A percentile compares a stretch with the other conserved stretches of the same genome.
These are phyloP conservation scores for Tetranychus cinnabarinus DNA, from an alignment of 1,140 invertebrate genomes.

Conservation along the genomic window DNA sequence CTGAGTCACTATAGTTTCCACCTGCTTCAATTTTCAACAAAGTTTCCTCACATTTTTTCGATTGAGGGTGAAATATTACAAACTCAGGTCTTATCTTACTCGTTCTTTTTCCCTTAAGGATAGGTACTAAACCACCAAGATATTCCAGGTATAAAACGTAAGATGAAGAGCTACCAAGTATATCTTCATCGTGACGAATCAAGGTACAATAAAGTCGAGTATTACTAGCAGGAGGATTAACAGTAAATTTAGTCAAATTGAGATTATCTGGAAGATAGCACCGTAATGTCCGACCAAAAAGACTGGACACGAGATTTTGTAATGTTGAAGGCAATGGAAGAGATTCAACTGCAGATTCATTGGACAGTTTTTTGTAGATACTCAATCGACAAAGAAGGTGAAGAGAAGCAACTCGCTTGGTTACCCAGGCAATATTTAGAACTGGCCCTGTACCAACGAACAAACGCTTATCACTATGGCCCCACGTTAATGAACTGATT, in stretches of 20 bases:
- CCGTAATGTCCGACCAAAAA: conserved; percentile 90
- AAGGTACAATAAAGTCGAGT: conserved; percentile 82
- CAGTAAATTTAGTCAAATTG: conserved; percentile 72
- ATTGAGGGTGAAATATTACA: conserved; percentile 87
- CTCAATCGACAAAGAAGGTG: conserved; percentile 59
- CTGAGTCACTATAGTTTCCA: not conserved
- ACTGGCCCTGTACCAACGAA: conserved; percentile 66
- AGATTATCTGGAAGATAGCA: conserved; percentile 75
- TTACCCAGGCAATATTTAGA: conserved; percentile 69
- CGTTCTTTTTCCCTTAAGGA: conserved; percentile 79
- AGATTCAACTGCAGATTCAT: conserved; percentile 29
- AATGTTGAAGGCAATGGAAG: conserved; percentile 64
- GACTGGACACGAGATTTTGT: conserved; percentile 51
- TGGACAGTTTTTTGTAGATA: conserved; percentile 31
- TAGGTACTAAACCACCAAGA: conserved; percentile 76
- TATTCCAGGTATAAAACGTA: conserved; percentile 93
- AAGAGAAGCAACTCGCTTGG: conserved; percentile 46
- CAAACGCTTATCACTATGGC: conserved; percentile 78
- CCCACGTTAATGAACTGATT: conserved; percentile 84
- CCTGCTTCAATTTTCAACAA: conserved; percentile 14
- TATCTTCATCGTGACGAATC: conserved; percentile 58
- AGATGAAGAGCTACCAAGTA: conserved; percentile 20
- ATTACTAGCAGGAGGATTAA: conserved; percentile 53
- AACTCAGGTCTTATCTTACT: conserved; percentile 94
- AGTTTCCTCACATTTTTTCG: conserved; percentile 19